Evolutionary conservation across 2,797 vertebrate genomes (phyloP), one percentile per base, ranked within the genome.

Genomic region (Smutsia temminckii): DNA sequence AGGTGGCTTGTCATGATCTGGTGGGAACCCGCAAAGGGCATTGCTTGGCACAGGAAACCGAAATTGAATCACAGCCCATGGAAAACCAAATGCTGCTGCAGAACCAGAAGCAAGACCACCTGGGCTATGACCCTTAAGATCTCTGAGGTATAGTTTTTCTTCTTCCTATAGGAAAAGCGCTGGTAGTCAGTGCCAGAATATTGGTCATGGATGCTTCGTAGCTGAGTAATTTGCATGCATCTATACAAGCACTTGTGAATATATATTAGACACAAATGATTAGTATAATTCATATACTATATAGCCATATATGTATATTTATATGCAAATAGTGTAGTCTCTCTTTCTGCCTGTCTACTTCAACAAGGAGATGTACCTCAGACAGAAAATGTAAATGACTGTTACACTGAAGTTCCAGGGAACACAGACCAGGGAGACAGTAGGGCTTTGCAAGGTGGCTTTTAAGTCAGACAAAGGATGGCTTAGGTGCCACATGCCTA

Each of bases 91-190:
- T 7, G 3, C 13, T 1, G 17, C 6, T 0, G 3, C 1, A 4
- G 23, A 32, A 8, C 11, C 34, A 21, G 78, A 23, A 32, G 18
- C 23, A 32, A 34, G 53, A 37, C 13, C 6, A 6, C 8, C 46
- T 6, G 20, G 9, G 0, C 18, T 3, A 1, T 11, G 27, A 12
- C 53, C 10, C 21, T 8, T 13, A 32, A 46, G 40, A 5, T 21
- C 40, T 46, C 23, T 11, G n/a, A 14, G n/a, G 8, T 6, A 2
- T 49, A 17, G 13, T 20, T 18, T 23, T 34, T 34, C 21, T 79
- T 8, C 7, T 27, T 66, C 0, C 4, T 34, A 5, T 4, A 40
- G 68, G 66, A n/a, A n/a, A 59, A 25, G 25, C 27, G 4, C 4
- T 13, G 18, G 10, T 13, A 9, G 23, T 20, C 32, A 14, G 42